These are phyloP conservation scores for Oxyruncus cristatus DNA, from an alignment of 2,113 vertebrate genomes.

Conservation along the genomic window DNA sequence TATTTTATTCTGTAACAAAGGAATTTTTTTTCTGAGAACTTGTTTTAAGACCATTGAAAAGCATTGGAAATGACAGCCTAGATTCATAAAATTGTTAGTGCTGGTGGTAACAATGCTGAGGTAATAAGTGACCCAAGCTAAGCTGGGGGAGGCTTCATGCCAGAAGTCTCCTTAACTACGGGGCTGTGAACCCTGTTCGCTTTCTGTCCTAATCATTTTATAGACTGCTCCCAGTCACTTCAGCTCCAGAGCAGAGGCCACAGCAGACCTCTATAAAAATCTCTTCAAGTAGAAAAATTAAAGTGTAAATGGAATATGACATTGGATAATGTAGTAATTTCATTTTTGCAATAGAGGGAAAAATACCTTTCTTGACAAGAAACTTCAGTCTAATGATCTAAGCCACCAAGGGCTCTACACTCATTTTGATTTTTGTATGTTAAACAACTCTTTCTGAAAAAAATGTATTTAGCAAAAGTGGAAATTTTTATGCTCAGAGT, in stretches of 20 bases:
- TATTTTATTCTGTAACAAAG: neutral
- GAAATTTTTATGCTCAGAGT: neutral
- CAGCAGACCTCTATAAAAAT: neutral
- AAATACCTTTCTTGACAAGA: neutral
- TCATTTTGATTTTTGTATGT: neutral
- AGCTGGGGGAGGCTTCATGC: neutral
- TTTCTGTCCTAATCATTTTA: neutral
- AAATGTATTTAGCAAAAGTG: neutral
- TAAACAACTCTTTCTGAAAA: neutral
- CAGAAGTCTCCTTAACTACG: neutral
- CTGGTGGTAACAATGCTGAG: neutral
- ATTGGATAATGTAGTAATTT: neutral
- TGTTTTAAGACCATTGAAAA: neutral
- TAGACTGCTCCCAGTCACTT: neutral
- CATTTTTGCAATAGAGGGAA: neutral
- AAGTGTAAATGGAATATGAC: neutral
- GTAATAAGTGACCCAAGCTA: neutral
- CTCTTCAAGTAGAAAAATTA: neutral
- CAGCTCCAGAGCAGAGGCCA: neutral
- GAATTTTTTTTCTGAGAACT: neutral
- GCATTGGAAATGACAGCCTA: neutral
- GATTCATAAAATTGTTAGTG: neutral
- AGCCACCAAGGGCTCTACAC: neutral
- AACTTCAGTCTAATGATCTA: neutral
- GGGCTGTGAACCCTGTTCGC: neutral